Evolutionary conservation across 2,113 vertebrate genomes (phyloP), one percentile per base, ranked within the genome.

Genomic region (Gambusia affinis): DNA sequence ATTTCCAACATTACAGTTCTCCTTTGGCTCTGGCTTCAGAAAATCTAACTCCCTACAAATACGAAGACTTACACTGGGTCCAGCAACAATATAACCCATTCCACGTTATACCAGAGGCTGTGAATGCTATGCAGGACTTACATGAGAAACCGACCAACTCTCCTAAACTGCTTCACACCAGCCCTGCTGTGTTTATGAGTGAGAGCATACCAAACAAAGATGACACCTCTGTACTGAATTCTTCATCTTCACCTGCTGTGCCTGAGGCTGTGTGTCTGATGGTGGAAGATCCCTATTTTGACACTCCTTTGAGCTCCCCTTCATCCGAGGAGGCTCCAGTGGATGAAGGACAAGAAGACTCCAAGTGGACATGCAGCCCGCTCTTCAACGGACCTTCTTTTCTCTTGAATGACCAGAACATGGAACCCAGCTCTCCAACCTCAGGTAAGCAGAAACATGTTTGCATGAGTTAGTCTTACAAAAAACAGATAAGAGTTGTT

Each of bases 261-360:
- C 27, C 73, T 1, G 65, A 70, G 4, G 70, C 76, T 2, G 22
- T 90, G 42, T 91, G 90, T 78, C 63, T 85, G 24, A 92, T 91
- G 60, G 93, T 95, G 79, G 95, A 95, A 63, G 95, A 95, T 76
- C 94, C 95, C 2, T 95, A 95, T 79, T 95, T 95, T 75, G 80
- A 90, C 27, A 54, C 67, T 12, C 65, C 78, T 1, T 0, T 24
- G 12, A 86, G 63, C n/a, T 81, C 85, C 62, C 75, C 85, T 0
- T 19, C 60, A 2, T 64, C 76, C 31, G 47, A 62, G 3, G 63
- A 75, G 37, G 30, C 35, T 33, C 0, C 54, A 8, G 0, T 1
- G 7, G 51, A 27, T 2, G 3, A 6, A 14, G 33, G 8, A 35
- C 33, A 7, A 33, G 70, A 75, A 33, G 76, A 75, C 7, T 3